Evolutionary conservation across 1,140 invertebrate species (phyloP).

Genomic region (Luehdorfia chinensis): DNA sequence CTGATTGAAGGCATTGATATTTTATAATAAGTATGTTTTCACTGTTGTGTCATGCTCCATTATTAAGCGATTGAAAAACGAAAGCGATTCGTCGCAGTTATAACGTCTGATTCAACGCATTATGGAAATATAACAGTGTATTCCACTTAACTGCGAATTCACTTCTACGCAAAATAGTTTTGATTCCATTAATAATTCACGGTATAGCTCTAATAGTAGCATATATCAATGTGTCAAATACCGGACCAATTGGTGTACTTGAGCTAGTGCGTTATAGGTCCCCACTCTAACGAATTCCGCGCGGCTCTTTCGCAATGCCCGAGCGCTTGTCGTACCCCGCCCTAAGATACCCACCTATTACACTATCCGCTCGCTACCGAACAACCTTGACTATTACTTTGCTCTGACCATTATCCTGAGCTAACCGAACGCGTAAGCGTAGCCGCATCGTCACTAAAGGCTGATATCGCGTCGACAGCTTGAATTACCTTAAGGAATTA

Average conservation of each 20-base stretch:
- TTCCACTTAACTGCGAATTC: too few relatives aligned
- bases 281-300: slow-evolving; percentile 54
- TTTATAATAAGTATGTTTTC: too few relatives aligned
- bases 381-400: slow-evolving; percentile 63
- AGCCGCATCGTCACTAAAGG: slow-evolving; percentile 51
- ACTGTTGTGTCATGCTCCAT: too few relatives aligned
- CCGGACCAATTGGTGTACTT: slow-evolving; percentile 58
- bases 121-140: too few relatives aligned
- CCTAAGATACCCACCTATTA: slow-evolving; percentile 58
- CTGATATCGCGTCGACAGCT: slow-evolving; percentile 51
- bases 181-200: slow-evolving; percentile 42
- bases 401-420: slow-evolving; percentile 40
- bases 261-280: slow-evolving; percentile 44
- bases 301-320: slow-evolving; percentile 42
- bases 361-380: slow-evolving; percentile 49
- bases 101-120: too few relatives aligned
- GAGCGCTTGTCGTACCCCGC: slow-evolving; percentile 43
- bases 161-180: too few relatives aligned
- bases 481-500: slow-evolving; percentile 56
- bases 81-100: too few relatives aligned
- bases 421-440: slow-evolving; percentile 31
- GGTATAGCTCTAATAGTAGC: slow-evolving; percentile 32
- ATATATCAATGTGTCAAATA: slow-evolving; percentile 67
- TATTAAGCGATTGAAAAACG: too few relatives aligned
- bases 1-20: slow-evolving; percentile 26